Evolutionary conservation across 1,140 invertebrate species (phyloP), one percentile per base, ranked within the genome.

Genomic region (Ladona fulva): DNA sequence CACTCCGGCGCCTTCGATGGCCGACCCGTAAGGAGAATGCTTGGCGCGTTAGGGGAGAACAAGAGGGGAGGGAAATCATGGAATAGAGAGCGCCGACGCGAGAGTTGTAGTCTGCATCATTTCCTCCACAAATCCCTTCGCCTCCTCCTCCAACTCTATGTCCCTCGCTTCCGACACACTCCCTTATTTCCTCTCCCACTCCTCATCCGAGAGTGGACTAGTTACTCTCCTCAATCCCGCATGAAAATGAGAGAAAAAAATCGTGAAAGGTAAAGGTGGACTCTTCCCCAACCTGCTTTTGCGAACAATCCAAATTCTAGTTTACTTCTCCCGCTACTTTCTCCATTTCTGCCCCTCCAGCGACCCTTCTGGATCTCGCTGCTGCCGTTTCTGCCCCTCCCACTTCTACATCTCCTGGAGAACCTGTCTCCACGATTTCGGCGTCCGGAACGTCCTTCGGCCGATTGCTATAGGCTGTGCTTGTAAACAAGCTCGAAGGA

Each of bases 61-160:
- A 12, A 22, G 52, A 22, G 52, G 52, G 16, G 52, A 22, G 44
- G 44, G 44, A 66, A 22, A 22, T 66, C 29, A 66, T 19, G 52
- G n/a, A 66, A 66, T 66, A 22, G 52, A 66, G 52, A 66, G 52
- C 52, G 52, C 52, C 52, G 52, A 19, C 52, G 52, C 52, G 52
- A 66, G 52, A 66, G 52, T 66, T 66, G 14, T 66, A 66, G 52
- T 66, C 52, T 22, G 52, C 52, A 66, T 66, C 52, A 66, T 66
- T 66, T 66, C 52, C 52, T 22, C 52, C 52, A 66, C 52, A 22
- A 66, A 66, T 66, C 52, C 52, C 52, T 12, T 66, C 52, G 10
- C 44, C 44, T 52, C 44, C 44, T 52, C 44, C 19, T 52, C 19
- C 44, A 10, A 52, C 52, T 66, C 52, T 12, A 66, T 1, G 5